phyloP scores from a whole-genome alignment of 2,888 invertebrate genomes.

The Caenorhabditis sp. region DNA sequence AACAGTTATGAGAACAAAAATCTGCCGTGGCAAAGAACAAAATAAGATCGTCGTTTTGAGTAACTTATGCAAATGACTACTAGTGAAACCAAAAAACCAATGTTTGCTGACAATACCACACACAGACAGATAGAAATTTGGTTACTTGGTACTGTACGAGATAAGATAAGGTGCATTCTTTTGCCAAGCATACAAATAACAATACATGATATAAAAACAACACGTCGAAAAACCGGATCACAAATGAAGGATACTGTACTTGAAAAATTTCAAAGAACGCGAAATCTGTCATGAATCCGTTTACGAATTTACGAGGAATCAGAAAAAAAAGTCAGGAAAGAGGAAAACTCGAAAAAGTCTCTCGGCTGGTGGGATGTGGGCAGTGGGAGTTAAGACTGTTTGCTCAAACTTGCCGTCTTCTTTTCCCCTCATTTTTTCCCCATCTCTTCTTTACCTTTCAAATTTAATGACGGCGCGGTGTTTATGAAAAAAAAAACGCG shows the following conservation, averaged over 20 bases:
- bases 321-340: constrained; percentile 6
- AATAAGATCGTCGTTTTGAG: background rate
- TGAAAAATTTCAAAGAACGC: background rate
- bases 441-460: constrained; percentile 51
- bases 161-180: constrained; percentile 39
- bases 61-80: constrained; percentile 17
- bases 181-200: background rate
- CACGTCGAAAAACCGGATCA: background rate
- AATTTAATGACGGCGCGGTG: constrained; percentile 44
- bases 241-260: background rate
- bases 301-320: background rate
- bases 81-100: constrained; percentile 2
- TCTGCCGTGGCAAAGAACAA: background rate
- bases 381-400: constrained; percentile 57
- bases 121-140: constrained; percentile 4
- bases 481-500: constrained; percentile 32
- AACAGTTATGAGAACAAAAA: constrained; percentile 38
- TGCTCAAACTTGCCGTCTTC: constrained; percentile 57
- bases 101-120: constrained; percentile 4
- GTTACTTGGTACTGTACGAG: constrained; percentile 5
- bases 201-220: background rate
- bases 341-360: constrained; percentile 2
- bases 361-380: constrained; percentile 19
- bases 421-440: constrained; percentile 14
- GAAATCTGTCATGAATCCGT: constrained; percentile 20